Percentiles rank a stretch among this genome's conserved stretches.
Evolutionary conservation across 2,888 invertebrate species (phyloP).

Genomic region (Julus scandinavius): DNA sequence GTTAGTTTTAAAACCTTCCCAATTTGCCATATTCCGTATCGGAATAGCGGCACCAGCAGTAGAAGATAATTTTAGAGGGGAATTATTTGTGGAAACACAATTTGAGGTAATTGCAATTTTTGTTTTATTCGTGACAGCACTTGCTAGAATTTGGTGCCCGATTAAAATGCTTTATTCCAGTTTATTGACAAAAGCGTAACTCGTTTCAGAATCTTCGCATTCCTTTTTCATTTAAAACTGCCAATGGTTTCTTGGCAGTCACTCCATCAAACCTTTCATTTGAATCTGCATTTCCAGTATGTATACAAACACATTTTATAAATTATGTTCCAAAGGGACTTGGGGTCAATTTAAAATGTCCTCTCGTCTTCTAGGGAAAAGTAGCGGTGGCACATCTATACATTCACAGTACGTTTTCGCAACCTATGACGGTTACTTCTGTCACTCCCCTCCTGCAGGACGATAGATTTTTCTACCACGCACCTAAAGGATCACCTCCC

Average conservation of each 20-base stretch:
- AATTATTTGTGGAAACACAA: constrained; percentile 77
- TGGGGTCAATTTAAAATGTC: constrained; percentile 19
- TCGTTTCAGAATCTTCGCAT: constrained; percentile 64
- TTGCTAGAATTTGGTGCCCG: constrained; percentile 24
- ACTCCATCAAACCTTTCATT: constrained; percentile 77
- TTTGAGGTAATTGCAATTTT: constrained; percentile 64
- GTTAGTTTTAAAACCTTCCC: constrained; percentile 67
- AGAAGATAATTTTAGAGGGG: constrained; percentile 76
- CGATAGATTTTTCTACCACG: constrained; percentile 71
- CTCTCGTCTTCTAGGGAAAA: constrained; percentile 73
- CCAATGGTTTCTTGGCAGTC: constrained; percentile 77
- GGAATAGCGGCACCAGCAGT: constrained; percentile 76
- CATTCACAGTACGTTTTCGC: constrained; percentile 82
- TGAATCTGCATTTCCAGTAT: constrained; percentile 82
- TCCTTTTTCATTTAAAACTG: constrained; percentile 80
- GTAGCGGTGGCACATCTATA: constrained; percentile 80
- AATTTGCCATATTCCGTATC: constrained; percentile 78
- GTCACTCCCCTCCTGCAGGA: constrained; percentile 74
- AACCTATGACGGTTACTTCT: constrained; percentile 80
- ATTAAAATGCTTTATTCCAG: neutral
- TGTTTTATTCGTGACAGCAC: too few species aligned
- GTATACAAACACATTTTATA: neutral
- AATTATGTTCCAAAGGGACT: neutral
- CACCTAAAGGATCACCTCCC: constrained; percentile 62
- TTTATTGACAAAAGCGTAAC: neutral